Evolutionary conservation across 2,797 vertebrate genomes (phyloP).

Genomic region (Lepilemur ruficaudatus): DNA sequence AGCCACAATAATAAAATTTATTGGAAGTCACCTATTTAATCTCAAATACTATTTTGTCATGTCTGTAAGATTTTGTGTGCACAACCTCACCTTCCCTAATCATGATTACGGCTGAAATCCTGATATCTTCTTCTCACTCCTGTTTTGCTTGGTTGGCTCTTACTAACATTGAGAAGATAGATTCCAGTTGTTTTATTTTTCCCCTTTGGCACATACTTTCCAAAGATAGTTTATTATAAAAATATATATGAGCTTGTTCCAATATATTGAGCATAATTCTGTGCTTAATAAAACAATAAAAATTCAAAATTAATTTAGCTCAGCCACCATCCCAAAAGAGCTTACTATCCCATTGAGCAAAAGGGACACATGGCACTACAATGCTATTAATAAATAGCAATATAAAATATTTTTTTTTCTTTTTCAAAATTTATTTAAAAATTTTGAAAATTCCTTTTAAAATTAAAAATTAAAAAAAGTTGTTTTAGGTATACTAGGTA

Average conservation of each 20-base stretch:
- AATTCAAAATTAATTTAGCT: neutral
- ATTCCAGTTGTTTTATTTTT: neutral
- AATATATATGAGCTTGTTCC: neutral
- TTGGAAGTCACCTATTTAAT: neutral
- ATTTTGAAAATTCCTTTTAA: neutral
- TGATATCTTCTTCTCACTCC: neutral
- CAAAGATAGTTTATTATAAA: neutral
- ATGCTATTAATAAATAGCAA: neutral
- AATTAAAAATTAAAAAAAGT: neutral
- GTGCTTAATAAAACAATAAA: neutral
- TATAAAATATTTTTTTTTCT: neutral
- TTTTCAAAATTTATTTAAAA: neutral
- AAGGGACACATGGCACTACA: neutral
- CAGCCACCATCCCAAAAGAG: neutral
- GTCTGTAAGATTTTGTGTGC: neutral
- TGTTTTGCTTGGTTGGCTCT: neutral
- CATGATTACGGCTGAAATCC: neutral
- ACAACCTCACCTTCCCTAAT: neutral
- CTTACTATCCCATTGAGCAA: neutral
- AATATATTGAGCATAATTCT: slow-evolving; percentile 13
- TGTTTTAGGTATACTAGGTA: neutral
- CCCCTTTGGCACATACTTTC: neutral
- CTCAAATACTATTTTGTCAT: neutral
- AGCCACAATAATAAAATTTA: neutral
- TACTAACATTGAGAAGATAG: neutral